Conservation (phyloP, 1,140 invertebrate genomes). For the Bombus superbus region DNA sequence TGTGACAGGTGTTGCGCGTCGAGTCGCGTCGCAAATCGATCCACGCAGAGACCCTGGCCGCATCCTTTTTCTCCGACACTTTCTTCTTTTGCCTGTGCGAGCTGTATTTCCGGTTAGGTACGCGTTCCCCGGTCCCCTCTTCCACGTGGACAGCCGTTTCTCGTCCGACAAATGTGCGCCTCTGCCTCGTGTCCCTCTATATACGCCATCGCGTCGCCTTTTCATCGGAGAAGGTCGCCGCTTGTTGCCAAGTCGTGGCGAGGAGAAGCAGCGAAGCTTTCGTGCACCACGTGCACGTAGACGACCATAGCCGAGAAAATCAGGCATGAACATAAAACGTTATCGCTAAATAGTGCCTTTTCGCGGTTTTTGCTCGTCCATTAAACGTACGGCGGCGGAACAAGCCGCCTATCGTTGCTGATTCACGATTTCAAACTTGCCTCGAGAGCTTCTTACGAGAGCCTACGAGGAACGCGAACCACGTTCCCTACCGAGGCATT, state of each 20-base stretch:
- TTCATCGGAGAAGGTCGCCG: conserved; percentile 55
- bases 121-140: neutral
- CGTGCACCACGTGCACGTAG: conserved; percentile 50
- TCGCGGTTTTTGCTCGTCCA: conserved; percentile 15
- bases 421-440: conserved; percentile 23
- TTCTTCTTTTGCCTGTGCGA: conserved; percentile 49
- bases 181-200: conserved; percentile 28
- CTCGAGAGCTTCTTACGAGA: neutral
- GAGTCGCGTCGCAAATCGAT: conserved; percentile 63
- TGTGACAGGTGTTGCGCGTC: conserved; percentile 62
- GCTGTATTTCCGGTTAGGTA: conserved; percentile 51
- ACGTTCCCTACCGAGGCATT: neutral
- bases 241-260: conserved; percentile 57
- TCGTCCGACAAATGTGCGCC: conserved; percentile 49
- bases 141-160: conserved; percentile 41
- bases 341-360: conserved; percentile 29
- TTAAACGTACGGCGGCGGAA: neutral
- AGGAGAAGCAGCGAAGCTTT: neutral
- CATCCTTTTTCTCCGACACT: conserved; percentile 50
- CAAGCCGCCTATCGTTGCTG: conserved; percentile 1
- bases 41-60: conserved; percentile 47
- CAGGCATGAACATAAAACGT: conserved; percentile 33
- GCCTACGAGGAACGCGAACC: neutral
- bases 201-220: conserved; percentile 1
- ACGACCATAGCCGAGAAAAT: conserved; percentile 36